phyloP scores from a whole-genome alignment of 2,888 invertebrate genomes.

The Timema cristinae region DNA sequence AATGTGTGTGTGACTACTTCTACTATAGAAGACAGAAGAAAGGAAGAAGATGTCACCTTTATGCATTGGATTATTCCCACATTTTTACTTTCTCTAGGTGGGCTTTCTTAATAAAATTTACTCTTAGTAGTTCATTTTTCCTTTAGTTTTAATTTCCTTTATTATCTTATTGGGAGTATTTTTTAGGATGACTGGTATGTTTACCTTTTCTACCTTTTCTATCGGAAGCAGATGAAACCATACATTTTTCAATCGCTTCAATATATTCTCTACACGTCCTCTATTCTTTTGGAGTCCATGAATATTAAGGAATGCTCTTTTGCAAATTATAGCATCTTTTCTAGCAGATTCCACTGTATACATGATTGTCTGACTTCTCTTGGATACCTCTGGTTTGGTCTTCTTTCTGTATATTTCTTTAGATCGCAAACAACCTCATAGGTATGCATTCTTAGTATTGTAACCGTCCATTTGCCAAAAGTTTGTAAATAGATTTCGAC shows the following conservation, averaged over 20 bases:
- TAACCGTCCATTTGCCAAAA: neutral
- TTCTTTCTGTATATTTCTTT: neutral
- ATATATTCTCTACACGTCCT: neutral
- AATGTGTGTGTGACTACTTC: no score
- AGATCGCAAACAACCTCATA: constrained; percentile 2
- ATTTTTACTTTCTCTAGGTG: no score
- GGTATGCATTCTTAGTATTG: constrained; percentile 1
- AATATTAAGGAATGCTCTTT: constrained; percentile 8
- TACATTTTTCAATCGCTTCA: neutral
- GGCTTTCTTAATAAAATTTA: no score
- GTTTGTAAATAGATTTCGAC: neutral
- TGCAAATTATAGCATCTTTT: constrained; percentile 1
- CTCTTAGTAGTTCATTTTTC: no score
- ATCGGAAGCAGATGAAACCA: neutral
- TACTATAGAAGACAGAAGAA: no score
- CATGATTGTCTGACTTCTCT: neutral
- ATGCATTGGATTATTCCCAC: no score
- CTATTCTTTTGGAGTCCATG: neutral
- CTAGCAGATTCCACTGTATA: neutral
- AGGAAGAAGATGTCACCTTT: no score
- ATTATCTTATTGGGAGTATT: no score
- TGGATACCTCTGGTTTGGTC: neutral
- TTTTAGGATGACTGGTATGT: no score
- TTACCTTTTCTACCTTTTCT: neutral
- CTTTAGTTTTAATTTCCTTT: no score